These are phyloP conservation scores for Hemiprocne comata DNA, from an alignment of 2,113 vertebrate species.

Conservation along the genomic window DNA sequence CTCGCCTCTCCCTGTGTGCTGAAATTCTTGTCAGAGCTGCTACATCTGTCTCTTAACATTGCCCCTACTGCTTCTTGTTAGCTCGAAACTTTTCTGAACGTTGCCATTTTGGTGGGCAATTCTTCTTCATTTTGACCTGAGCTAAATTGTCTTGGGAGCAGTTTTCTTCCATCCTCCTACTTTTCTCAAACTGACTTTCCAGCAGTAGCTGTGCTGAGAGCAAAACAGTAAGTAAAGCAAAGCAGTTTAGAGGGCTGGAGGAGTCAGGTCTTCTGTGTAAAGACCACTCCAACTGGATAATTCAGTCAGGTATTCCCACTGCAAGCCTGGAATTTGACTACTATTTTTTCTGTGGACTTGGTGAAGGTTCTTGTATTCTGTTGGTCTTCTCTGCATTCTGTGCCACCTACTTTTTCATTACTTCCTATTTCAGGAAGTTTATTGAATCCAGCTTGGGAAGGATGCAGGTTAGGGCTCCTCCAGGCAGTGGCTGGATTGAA, in stretches of 20 bases:
- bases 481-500: not conserved
- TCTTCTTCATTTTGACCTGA: not conserved
- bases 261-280: not conserved
- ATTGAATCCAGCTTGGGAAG: not conserved
- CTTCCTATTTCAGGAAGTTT: not conserved
- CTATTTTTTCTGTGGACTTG: not conserved
- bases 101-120: not conserved
- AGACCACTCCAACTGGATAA: not conserved
- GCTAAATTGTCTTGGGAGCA: not conserved
- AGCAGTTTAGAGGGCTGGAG: not conserved
- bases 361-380: not conserved
- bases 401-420: not conserved
- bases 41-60: not conserved
- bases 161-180: not conserved
- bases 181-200: not conserved
- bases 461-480: not conserved
- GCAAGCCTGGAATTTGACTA: not conserved
- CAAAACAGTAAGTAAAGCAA: not conserved
- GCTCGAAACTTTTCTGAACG: not conserved
- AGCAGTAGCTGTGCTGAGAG: not conserved
- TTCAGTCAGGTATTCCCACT: not conserved
- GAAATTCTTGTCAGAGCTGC: conserved; percentile 41
- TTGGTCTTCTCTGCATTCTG: not conserved
- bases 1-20: not conserved
- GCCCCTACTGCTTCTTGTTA: not conserved